Evolutionary conservation across 1,140 invertebrate genomes (phyloP), one percentile per base, ranked within the genome.

Genomic region (Dolichoris vasculosae): DNA sequence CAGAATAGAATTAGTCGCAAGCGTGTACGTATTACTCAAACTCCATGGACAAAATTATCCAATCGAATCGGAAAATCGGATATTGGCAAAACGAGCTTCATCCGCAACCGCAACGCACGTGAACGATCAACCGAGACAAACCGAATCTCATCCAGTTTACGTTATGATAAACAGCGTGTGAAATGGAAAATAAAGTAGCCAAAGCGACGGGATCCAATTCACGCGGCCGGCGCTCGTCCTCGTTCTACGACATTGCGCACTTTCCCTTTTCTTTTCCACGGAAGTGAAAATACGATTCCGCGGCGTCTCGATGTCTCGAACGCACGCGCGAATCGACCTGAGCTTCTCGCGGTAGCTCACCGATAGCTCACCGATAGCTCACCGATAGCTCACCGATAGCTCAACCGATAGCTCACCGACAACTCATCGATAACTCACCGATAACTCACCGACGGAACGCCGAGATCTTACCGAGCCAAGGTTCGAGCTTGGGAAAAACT

Each of bases 261-360:
- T 90, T 90, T 90, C 90, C 89, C 90, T 90, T 90, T 90, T 90
- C 89, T 89, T 89, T 87, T 90, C 87, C 86, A 87, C 90, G 90
- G 90, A 90, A 90, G 89, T 90, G 88, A 90, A 90, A 90, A 90
- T 88, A 75, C 86, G 8, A 55, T 32, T 43, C 17, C 4, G 26
- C 20, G 26, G 20, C 69, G 23, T 55, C 20, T 7, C 3, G 15
- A 17, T 17, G 20, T 17, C 15, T 17, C 15, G 48, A 51, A 7
- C 7, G 2, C 15, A 2, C 2, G 15, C 48, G 20, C 48, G 48
- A 17, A 51, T 17, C 2, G 48, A 51, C 15, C 48, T 51, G 8
- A 51, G 48, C 8, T 51, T 51, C 15, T 51, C 8, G 15, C 15
- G 15, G 20, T 51, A 2, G 15, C 48, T 9, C 2, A 15, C 7